Evolutionary conservation across 1,140 invertebrate species (phyloP).

Genomic region (Hydropsyche tenuis): DNA sequence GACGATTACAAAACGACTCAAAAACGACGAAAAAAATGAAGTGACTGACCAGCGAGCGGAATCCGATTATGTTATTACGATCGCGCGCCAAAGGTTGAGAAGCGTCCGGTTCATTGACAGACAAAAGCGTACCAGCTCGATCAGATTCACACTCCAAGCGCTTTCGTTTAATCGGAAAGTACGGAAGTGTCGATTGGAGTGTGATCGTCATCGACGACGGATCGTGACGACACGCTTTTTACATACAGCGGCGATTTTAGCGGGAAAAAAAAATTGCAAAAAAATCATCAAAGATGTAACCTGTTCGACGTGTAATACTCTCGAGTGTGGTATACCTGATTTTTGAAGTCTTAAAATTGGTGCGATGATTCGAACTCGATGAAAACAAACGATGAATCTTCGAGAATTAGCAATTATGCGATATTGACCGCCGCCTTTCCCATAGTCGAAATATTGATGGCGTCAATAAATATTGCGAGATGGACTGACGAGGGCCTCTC

Average conservation of each 20-base stretch:
- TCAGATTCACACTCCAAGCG: background rate
- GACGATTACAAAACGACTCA: too few species aligned
- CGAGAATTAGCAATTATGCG: too few species aligned
- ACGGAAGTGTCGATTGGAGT: background rate
- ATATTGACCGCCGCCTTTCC: slow-evolving; percentile 3
- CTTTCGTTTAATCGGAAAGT: too few species aligned
- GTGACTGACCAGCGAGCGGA: background rate
- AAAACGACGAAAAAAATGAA: background rate
- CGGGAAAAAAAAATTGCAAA: slow-evolving; percentile 4
- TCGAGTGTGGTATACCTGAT: too few species aligned
- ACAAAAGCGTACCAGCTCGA: background rate
- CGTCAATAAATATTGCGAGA: slow-evolving; percentile 27
- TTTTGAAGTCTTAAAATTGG: too few species aligned
- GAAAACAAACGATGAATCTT: too few species aligned
- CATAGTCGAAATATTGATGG: slow-evolving; percentile 19
- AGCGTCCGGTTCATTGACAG: slow-evolving; percentile 20
- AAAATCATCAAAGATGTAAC: background rate
- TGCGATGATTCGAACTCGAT: too few species aligned
- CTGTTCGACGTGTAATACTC: too few species aligned
- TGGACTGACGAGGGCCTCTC: slow-evolving; percentile 20
- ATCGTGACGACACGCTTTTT: slow-evolving; percentile 21
- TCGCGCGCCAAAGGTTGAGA: slow-evolving; percentile 10
- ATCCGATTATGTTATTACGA: background rate
- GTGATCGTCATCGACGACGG: background rate
- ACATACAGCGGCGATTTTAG: background rate